A percentile compares a stretch with the other conserved stretches of the same genome.
Conservation (phyloP, 2,113 vertebrate genomes). For the Crotalus viridis region DNA sequence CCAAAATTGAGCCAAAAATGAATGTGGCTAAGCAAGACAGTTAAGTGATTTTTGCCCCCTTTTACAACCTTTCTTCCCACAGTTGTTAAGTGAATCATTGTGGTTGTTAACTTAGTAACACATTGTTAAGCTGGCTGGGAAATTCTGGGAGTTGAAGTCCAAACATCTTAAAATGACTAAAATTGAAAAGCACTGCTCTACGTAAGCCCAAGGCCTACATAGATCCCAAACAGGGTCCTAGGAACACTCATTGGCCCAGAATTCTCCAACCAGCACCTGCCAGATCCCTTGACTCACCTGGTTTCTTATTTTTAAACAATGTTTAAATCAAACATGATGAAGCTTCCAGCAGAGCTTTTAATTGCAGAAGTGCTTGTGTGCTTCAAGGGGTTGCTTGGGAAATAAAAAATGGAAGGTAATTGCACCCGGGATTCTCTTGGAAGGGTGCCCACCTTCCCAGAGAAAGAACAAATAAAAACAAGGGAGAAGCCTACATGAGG, state of each 20-base stretch:
- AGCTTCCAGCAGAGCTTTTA: background rate
- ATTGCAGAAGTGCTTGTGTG: background rate
- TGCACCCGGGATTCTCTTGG: background rate
- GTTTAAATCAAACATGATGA: background rate
- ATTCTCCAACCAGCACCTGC: background rate
- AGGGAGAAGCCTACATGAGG: background rate
- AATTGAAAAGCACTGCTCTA: background rate
- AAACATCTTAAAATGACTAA: background rate
- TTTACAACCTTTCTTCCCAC: background rate
- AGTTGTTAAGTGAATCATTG: background rate
- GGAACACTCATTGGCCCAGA: background rate
- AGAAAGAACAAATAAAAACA: background rate
- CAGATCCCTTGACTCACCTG: background rate
- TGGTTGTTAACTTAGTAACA: background rate
- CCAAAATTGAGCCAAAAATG: background rate
- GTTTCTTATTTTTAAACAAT: background rate
- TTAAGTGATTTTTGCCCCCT: background rate
- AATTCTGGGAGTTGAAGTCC: background rate
- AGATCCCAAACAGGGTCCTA: background rate
- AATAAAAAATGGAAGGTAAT: background rate
- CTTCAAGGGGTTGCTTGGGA: background rate
- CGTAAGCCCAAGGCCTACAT: background rate
- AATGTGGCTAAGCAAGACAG: background rate
- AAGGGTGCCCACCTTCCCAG: background rate
- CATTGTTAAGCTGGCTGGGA: background rate